Evolutionary conservation across 2,888 invertebrate species (phyloP), one percentile per base, ranked within the genome.

Genomic region (Eudemis profundana): DNA sequence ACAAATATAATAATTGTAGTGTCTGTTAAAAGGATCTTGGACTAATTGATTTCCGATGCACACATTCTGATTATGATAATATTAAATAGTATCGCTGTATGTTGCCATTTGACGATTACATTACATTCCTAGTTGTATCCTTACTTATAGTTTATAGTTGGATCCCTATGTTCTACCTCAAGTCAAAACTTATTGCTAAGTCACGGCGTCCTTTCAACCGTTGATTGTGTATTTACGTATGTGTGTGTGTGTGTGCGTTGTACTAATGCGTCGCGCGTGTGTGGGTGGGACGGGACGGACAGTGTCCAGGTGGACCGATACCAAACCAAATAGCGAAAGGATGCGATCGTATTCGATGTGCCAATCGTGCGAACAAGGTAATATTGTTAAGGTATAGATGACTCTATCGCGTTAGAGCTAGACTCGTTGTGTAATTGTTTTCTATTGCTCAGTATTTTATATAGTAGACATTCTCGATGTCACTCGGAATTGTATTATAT

Each of bases 371-470:
- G 85, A 81, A 88, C 89, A 89, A 86, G 86, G 87, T 90, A 87
- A 85, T 89, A 83, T 86, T 86, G 86, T 89, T 89, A 90, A 90
- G 86, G 83, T 86, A 84, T 86, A 87, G 83, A 87, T 85, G 82
- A 86, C 82, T 85, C 81, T 86, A 86, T 85, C 82, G 82, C 81
- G 87, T 88, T 89, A 86, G 85, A 82, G 77, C 83, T 87, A 84
- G 83, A 79, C 81, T 83, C 83, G 85, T 84, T 85, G 85, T 86
- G 78, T 86, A 84, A 87, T 86, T 89, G 90, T 91, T 90, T 89
- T 90, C 81, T 88, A 90, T 90, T 90, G 89, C 90, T 90, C 90
- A 90, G 88, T 90, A 90, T 91, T 90, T 90, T 89, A 90, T 89
- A 85, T 80, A 83, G 81, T 84, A 83, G 87, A 84, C 80, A 83